These are phyloP conservation scores for Bujurquina vittata DNA, from an alignment of 2,113 vertebrate genomes.

Conservation along the genomic window DNA sequence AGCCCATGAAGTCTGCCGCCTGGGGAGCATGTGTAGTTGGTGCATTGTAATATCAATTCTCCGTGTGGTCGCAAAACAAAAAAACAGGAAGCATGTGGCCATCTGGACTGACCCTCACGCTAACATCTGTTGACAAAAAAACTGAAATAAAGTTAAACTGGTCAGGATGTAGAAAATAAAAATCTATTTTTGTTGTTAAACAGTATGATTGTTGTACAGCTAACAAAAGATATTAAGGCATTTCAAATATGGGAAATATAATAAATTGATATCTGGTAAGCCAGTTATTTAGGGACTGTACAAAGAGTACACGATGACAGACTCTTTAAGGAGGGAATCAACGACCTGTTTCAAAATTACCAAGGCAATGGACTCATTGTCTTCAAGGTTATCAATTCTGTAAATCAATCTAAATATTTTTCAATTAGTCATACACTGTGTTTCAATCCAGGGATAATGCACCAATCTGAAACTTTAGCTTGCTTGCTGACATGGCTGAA, in stretches of 20 bases:
- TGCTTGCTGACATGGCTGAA: not conserved
- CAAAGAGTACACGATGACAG: not conserved
- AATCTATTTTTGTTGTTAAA: not conserved
- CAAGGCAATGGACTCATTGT: not conserved
- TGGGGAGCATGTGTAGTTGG: no score
- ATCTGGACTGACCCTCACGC: no score
- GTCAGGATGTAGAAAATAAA: not conserved
- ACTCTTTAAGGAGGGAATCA: not conserved
- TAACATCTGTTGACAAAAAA: not conserved
- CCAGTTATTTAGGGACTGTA: not conserved
- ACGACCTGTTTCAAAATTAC: not conserved
- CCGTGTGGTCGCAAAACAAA: no score
- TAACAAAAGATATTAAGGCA: not conserved
- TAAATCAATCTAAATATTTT: no score
- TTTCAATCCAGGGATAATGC: not conserved
- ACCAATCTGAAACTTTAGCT: not conserved
- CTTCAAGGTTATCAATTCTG: not conserved
- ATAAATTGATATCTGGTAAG: not conserved
- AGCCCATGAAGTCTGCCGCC: no score
- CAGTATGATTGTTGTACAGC: not conserved
- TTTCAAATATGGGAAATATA: not conserved
- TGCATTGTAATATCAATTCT: no score
- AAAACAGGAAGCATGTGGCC: no score
- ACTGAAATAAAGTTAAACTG: not conserved
- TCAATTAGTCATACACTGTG: not conserved